phyloP scores from a whole-genome alignment of 1,140 invertebrate genomes.

The Saccostrea glomerata region DNA sequence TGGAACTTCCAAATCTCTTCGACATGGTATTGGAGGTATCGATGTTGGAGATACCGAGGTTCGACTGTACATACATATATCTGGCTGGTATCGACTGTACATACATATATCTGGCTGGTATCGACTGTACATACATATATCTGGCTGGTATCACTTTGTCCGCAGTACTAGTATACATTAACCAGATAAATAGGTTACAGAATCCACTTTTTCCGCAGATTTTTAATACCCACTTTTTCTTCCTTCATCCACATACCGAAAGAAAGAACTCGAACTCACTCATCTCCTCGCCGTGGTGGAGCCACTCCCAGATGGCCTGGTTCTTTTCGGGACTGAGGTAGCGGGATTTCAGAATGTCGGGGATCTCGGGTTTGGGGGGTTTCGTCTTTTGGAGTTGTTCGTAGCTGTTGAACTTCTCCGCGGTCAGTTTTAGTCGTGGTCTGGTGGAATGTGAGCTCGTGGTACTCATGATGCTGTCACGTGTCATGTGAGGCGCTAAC shows the following conservation, averaged over 20 bases:
- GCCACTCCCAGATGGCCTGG: conserved; percentile 74
- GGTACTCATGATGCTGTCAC: conserved; percentile 28
- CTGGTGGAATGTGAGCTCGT: conserved; percentile 7
- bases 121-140: no score
- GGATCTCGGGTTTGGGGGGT: conserved; percentile 66
- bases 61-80: no score
- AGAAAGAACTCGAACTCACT: conserved; percentile 74
- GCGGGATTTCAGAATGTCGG: conserved; percentile 61
- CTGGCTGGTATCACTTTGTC: no score
- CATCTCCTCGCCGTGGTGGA: conserved; percentile 69
- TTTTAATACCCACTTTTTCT: background rate
- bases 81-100: no score
- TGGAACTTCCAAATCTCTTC: no score
- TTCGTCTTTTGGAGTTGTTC: conserved; percentile 66
- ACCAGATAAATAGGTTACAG: no score
- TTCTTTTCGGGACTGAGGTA: conserved; percentile 64
- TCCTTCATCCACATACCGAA: conserved; percentile 71
- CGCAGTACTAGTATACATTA: no score
- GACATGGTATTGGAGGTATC: no score
- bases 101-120: no score
- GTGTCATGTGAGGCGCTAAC: conserved; percentile 15
- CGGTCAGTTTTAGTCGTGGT: conserved; percentile 50
- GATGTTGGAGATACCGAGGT: no score
- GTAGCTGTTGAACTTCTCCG: conserved; percentile 63
- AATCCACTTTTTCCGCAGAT: background rate